These are phyloP conservation scores for Neotoxoptera formosana DNA, from an alignment of 1,140 invertebrate species.

Conservation along the genomic window DNA sequence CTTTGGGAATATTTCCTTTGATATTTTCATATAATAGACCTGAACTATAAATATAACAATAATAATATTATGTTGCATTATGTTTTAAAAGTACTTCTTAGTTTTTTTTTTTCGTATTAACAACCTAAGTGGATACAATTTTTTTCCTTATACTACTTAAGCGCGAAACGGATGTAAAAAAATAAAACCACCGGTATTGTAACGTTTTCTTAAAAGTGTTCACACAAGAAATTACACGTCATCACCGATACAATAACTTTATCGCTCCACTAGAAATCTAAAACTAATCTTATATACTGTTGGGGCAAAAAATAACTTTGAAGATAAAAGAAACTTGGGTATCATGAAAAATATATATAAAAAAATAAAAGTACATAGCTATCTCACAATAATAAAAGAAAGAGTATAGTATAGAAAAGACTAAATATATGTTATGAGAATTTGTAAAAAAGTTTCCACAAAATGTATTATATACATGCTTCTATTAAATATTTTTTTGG, in stretches of 20 bases:
- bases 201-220: background rate
- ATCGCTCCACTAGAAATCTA: background rate
- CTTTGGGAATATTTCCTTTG: background rate
- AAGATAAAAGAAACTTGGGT: background rate
- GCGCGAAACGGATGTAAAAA: background rate
- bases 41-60: background rate
- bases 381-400: background rate
- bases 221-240: background rate
- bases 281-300: conserved; percentile 9
- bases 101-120: background rate
- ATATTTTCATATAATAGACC: background rate
- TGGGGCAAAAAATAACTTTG: background rate
- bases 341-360: background rate
- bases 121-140: background rate
- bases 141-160: background rate
- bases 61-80: background rate
- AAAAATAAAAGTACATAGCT: background rate
- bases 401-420: background rate
- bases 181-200: background rate
- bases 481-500: background rate
- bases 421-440: background rate
- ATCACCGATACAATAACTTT: conserved; percentile 23
- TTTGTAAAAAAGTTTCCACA: background rate
- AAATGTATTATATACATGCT: background rate
- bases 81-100: background rate